Evolutionary conservation across 2,888 invertebrate species (phyloP), one percentile per base, ranked within the genome.

Genomic region (Dynastes tityus): DNA sequence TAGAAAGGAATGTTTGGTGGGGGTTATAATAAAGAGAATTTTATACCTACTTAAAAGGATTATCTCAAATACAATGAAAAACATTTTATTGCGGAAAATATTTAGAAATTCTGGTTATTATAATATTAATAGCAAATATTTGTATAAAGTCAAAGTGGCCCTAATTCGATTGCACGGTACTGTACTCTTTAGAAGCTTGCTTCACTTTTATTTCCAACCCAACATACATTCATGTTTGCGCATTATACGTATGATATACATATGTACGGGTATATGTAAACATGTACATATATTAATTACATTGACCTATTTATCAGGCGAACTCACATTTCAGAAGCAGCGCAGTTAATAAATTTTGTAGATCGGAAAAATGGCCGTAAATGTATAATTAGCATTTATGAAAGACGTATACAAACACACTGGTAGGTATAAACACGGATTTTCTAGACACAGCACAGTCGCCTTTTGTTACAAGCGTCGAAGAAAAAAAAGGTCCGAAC

Each of bases 351-450:
- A 71, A 71, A 71, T 53, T 71, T 55, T 16, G 55, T 16, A 22
- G 61, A 61, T 45, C 40, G 32, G 27, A 74, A 74, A 74, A 74
- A 45, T 22, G 51, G 51, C 55, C 45, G 45, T 73, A 74, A 74
- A 74, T 40, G 55, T 74, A 74, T 74, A 74, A 74, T 74, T 74
- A 61, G 73, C 55, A 29, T 74, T 74, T 74, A 74, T 45, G 40
- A 74, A 61, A 74, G 45, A 45, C 45, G 27, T 74, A 61, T 61
- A 73, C 58, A 11, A 40, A 68, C 68, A 67, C 45, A 22, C 65
- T 67, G n/a, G 22, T 22, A 55, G 55, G 55, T 55, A 55, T 55
- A 55, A 67, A 67, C 65, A 45, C 16, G 65, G 22, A 40, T 40
- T 45, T 67, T 67, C 65, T 67, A 55, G 40, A 45, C 40, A 9